These are phyloP conservation scores for Empis stercorea DNA, from an alignment of 2,888 invertebrate genomes.

Conservation along the genomic window DNA sequence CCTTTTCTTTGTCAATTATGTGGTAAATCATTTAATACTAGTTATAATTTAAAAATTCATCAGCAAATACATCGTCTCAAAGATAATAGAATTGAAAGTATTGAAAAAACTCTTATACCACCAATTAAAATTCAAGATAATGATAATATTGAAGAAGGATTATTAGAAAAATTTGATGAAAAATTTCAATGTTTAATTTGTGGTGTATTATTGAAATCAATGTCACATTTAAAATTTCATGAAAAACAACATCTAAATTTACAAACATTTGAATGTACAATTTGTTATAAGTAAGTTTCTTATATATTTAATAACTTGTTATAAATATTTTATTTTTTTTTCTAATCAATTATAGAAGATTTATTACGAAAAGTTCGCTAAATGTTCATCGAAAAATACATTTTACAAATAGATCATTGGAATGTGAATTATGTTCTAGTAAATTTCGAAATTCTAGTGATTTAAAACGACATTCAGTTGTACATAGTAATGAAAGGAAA, in stretches of 20 bases:
- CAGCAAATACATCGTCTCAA: constrained; percentile 11
- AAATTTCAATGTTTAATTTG: constrained; percentile 15
- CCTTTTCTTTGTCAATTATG: constrained; percentile 12
- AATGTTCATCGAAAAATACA: constrained; percentile 16
- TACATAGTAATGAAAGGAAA: constrained; percentile 13
- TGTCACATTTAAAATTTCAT: constrained; percentile 14
- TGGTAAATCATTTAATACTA: constrained; percentile 13
- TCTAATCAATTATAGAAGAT: constrained; percentile 9
- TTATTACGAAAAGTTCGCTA: constrained; percentile 13
- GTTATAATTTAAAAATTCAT: constrained; percentile 13
- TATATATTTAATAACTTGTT: not conserved
- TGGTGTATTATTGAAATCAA: constrained; percentile 12
- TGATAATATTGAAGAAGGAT: not conserved
- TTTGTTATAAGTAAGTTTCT: constrained; percentile 16
- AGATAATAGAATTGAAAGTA: constrained; percentile 13
- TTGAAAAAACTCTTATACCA: constrained; percentile 13
- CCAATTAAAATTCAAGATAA: constrained; percentile 9
- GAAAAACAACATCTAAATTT: constrained; percentile 12
- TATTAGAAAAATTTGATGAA: constrained; percentile 6
- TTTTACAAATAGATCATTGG: constrained; percentile 10
- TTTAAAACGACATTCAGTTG: constrained; percentile 14
- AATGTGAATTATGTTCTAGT: constrained; percentile 12
- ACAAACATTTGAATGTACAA: constrained; percentile 17
- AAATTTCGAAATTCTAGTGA: constrained; percentile 14
- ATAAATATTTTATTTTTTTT: not conserved